Base-by-base conservation (phyloP, 2,113 vertebrate species). In the Fregetta grallaria region DNA sequence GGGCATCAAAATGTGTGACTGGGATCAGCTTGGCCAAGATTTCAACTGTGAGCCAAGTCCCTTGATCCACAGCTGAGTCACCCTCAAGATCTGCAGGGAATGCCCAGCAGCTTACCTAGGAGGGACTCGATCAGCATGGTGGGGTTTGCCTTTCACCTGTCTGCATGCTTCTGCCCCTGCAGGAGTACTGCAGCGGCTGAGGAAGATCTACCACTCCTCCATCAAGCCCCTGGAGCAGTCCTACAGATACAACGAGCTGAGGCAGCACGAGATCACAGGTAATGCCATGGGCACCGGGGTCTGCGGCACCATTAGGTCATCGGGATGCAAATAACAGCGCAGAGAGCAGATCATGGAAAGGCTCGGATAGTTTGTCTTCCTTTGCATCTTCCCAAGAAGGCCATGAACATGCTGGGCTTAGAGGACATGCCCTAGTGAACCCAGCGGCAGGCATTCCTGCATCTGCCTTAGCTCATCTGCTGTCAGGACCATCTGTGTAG, bases 181-280 rank as follows among this genome's bases (percentile, higher is more conserved):
- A 96, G 99, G 92, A 90, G 98, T 98, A 36, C 82, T 99, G 47
- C 98, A 99, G 98, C 98, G 98, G 87, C 98, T 99, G 89, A 98
- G 99, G 72, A 99, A 99, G 97, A 99, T 99, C 97, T 99, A 99
- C 97, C 99, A 99, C 90, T 96, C 98, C 2, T 98, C 99, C 96
- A 99, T 99, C 98, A 99, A 98, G 96, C 99, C 99, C 45, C 98
- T 99, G 98, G 99, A 99, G 86, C 99, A 99, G 97, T 99, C 99
- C 79, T 99, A 99, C 98, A 99, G 98, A 96, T 99, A 99, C 98
- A 99, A 99, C 0, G 99, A 99, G 96, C 98, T 99, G 94, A 98
- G 99, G 94, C 99, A 99, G 97, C 99, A 99, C 0, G 99, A 99
- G 97, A 99, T 99, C 97, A 99, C 99, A 98, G 99, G 99, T 99